Conservation (phyloP, 2,888 invertebrate genomes). For the Epirrhoe tristata region DNA sequence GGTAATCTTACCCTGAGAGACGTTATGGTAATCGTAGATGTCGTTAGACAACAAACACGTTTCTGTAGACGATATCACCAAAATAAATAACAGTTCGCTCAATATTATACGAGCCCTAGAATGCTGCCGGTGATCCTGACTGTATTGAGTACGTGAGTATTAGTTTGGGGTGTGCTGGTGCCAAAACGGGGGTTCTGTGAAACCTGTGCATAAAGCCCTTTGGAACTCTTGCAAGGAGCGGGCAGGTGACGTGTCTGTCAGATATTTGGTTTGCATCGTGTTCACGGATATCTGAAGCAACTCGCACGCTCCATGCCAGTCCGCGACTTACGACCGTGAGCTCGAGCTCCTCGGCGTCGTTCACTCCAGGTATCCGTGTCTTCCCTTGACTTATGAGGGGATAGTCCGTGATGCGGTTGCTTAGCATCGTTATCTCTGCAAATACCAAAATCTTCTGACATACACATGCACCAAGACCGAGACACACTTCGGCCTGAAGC, state of each 20-base stretch:
- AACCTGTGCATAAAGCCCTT: slow-evolving; percentile 76
- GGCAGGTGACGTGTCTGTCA: slow-evolving; percentile 75
- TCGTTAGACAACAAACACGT: slow-evolving; percentile 93
- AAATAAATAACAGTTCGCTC: slow-evolving; percentile 46
- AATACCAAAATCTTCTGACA: slow-evolving; percentile 79
- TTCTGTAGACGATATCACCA: slow-evolving; percentile 86
- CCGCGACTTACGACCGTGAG: slow-evolving; percentile 93
- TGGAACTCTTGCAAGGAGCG: slow-evolving; percentile 79
- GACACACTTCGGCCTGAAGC: slow-evolving; percentile 62
- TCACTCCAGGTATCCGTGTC: slow-evolving; percentile 97
- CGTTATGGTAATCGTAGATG: slow-evolving; percentile 97
- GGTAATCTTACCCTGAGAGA: slow-evolving; percentile 98
- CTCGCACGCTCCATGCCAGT: slow-evolving; percentile 79
- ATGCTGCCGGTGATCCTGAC: slow-evolving; percentile 50
- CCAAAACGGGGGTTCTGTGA: slow-evolving; percentile 61
- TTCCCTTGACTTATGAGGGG: slow-evolving; percentile 97
- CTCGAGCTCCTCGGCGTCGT: slow-evolving; percentile 96
- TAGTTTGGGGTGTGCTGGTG: slow-evolving; percentile 71
- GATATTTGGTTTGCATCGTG: slow-evolving; percentile 62
- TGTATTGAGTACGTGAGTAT: slow-evolving; percentile 59
- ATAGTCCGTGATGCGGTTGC: slow-evolving; percentile 94
- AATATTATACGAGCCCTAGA: slow-evolving; percentile 43
- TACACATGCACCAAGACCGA: slow-evolving; percentile 69
- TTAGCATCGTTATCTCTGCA: slow-evolving; percentile 93
- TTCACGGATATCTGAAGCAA: slow-evolving; percentile 71